Percentiles rank a stretch among this genome's conserved stretches.
Evolutionary conservation across 2,888 invertebrate genomes (phyloP).

Genomic region (Eledona agricola): DNA sequence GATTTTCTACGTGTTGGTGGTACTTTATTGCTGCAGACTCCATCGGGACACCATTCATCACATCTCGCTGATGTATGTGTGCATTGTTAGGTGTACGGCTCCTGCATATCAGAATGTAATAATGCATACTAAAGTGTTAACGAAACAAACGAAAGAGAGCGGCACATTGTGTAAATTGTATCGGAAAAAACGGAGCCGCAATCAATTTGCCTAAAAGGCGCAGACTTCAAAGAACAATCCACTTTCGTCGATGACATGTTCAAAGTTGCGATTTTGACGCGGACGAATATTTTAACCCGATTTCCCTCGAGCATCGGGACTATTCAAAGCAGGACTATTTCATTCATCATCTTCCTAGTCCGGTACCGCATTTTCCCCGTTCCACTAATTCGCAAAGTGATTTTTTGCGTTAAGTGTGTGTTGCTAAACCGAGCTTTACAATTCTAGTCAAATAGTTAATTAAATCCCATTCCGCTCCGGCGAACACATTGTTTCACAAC

Average conservation of each 20-base stretch:
- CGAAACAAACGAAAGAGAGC: too few species aligned
- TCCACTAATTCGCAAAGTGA: conserved; percentile 12
- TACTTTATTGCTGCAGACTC: conserved; percentile 21
- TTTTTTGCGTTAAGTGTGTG: conserved; percentile 1
- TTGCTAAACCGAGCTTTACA: too few species aligned
- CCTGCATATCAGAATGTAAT: conserved; percentile 10
- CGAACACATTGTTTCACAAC: conserved; percentile 8
- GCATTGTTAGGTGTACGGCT: conserved; percentile 18
- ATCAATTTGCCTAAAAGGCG: conserved; percentile 7
- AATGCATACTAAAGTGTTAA: conserved; percentile 1
- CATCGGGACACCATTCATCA: conserved; percentile 31
- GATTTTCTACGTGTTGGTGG: conserved; percentile 28
- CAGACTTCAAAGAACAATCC: neutral
- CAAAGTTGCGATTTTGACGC: conserved; percentile 3
- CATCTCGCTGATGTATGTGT: conserved; percentile 21
- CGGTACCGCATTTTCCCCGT: conserved; percentile 1
- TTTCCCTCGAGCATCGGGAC: conserved; percentile 14
- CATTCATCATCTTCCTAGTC: conserved; percentile 25
- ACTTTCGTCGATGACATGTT: conserved; percentile 4
- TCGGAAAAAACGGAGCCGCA: neutral
- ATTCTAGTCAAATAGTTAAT: conserved; percentile 13
- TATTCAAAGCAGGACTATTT: conserved; percentile 1
- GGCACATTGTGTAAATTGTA: neutral
- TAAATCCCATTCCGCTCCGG: conserved; percentile 9
- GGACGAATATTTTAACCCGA: conserved; percentile 21